Base-by-base conservation (phyloP, 2,797 vertebrate genomes). In the Rhinogobio ventralis region DNA sequence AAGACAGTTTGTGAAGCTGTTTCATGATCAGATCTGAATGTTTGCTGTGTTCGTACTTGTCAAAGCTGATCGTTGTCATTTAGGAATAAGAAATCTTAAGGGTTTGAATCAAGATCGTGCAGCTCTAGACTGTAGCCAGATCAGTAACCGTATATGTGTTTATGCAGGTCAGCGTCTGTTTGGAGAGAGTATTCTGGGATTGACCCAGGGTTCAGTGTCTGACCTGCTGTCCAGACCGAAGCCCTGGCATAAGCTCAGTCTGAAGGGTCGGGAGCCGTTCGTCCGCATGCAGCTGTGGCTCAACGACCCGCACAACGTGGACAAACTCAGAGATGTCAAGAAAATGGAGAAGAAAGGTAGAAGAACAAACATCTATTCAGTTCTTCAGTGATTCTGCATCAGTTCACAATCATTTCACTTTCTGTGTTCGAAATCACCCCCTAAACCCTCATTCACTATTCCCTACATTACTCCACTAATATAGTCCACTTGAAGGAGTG, bases 281-380 rank as follows among this genome's bases (percentile, higher is more conserved):
- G 97, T 99, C 71, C 97, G 98, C 23, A 99, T 99, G 98, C 98
- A 99, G 93, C 95, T 99, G 68, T 99, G 98, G 98, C 96, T 99
- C 90, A 99, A 95, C 0, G 98, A 99, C 91, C 97, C 98, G 2
- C 97, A 98, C 90, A 99, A 98, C 0, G 96, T 99, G 23, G 97
- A 98, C 90, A 99, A 97, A 91, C 94, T 99, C 88, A 94, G 97
- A 1, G 97, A 98, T 87, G 97, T 99, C 97, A 99, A 99, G 94
- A 99, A 99, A 90, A 95, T 99, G 94, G 98, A 99, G 93, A 99
- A 99, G 93, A 99, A 99, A 95, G 98, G 98, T 99, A 87, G 90
- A 86, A 42, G 28, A 42, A 68, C 2, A 4, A 30, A 10, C 55
- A 51, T n/a, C 28, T 5, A 17, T 33, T 49, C 23, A 36, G 60